Evolutionary conservation across 2,888 invertebrate species (phyloP), one percentile per base, ranked within the genome.

Genomic region (Orthonychiurus folsomi): DNA sequence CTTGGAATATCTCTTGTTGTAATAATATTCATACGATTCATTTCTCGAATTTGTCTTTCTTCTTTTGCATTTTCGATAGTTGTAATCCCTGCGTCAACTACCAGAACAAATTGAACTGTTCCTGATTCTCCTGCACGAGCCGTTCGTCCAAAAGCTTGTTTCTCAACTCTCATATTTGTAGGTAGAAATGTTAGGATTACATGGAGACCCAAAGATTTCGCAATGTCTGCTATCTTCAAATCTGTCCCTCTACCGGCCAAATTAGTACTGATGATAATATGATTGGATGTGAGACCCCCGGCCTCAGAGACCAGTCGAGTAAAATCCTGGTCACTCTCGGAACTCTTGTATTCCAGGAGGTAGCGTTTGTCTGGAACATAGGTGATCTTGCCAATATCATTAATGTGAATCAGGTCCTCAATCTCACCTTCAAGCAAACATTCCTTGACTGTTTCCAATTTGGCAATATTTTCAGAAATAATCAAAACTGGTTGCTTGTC

Each of bases 211-310:
- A 63, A 64, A 25, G 56, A 48, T 12, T 59, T 57, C 2, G 77
- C 56, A 2, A 64, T 62, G 2, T 73, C 18, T 15, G 70, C 63
- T 1, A 75, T 63, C 63, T 75, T 75, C 2, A 78, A 74, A 63
- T 78, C 77, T 1, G 77, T 77, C 5, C 77, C 78, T 23, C 78
- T 66, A 18, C 78, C 77, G 18, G 77, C 77, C 2, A 78, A 60
- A 63, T 78, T 78, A 3, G 78, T 78, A 18, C 78, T 74, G 20
- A 78, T 70, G 18, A 78, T 73, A 2, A 77, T 63, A 3, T 74
- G 59, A 0, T 73, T 73, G 3, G 63, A 37, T 12, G 58, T 48
- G 21, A 75, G 56, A 5, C 37, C 54, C 25, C 9, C 24, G 18
- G 5, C 20, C 5, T 12, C 3, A 3, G 5, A 37, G 21, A 3